Evolutionary conservation across 1,140 invertebrate genomes (phyloP), one percentile per base, ranked within the genome.

Genomic region (Apocrypta bakeri): DNA sequence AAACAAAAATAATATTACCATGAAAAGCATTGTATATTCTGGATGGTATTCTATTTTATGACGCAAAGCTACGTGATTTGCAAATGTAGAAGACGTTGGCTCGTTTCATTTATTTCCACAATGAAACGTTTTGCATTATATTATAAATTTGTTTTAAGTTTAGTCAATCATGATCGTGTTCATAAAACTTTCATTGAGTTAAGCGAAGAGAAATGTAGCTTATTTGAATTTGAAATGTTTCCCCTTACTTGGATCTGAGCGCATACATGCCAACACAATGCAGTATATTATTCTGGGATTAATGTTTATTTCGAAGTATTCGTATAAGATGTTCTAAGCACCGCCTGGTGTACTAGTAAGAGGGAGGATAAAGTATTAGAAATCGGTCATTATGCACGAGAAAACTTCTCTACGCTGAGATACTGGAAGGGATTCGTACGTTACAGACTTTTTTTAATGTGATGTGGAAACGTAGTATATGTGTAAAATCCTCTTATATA

Each of bases 231-330:
- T 79, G 56, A 78, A 82, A 78, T 84, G 83, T 84, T 87, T 88
- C 77, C 86, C 83, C 12, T 86, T 83, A 27, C 6, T 79, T 8
- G 84, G 66, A 69, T 87, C 88, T 37, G 79, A 11, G 33, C 63
- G 42, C 31, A 68, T 21, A 25, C 11, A 64, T 17, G 29, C 86
- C n/a, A 12, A 24, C 81, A 37, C 84, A 87, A 66, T 66, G 74
- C 86, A 79, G 75, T 86, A 79, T 86, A 91, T n/a, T n/a, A n/a
- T 89, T 66, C 88, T 91, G 83, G 89, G 85, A 85, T 92, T 89
- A 85, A 92, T 90, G 85, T 92, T 92, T 82, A 90, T 92, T 29
- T 90, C 87, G 48, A 92, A 88, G 74, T 91, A 86, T 78, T 90
- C 8, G 7, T 29, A 24, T 78, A 37, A 21, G 31, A 42, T 77